Evolutionary conservation across 2,797 vertebrate genomes (phyloP).

Genomic region (Sebastes variabilis): DNA sequence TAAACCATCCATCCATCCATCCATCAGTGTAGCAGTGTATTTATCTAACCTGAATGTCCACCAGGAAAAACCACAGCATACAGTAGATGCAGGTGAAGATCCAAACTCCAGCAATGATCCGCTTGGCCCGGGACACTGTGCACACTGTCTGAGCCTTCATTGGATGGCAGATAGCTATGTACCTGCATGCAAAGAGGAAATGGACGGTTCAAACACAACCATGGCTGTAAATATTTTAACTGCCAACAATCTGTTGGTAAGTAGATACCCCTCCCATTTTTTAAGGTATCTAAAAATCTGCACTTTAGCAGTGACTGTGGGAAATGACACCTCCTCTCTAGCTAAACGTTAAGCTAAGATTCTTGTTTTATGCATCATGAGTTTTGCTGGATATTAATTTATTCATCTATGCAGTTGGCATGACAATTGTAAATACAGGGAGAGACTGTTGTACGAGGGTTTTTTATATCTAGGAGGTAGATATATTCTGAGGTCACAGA

Average conservation of each 20-base stretch:
- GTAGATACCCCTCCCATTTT: not conserved
- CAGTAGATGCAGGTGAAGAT: slow-evolving; percentile 84
- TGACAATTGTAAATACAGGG: not conserved
- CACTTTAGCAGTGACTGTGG: not conserved
- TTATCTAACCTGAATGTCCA: slow-evolving; percentile 81
- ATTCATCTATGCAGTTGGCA: not conserved
- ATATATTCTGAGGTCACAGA: not conserved
- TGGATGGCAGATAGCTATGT: slow-evolving; percentile 87
- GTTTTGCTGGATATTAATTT: not conserved
- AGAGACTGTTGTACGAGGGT: not conserved
- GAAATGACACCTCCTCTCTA: not conserved
- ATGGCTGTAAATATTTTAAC: not conserved
- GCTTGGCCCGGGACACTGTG: slow-evolving; percentile 84
- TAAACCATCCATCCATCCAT: not conserved
- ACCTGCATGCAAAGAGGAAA: slow-evolving; percentile 64
- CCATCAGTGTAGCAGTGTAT: not conserved
- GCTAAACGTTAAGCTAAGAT: too few species aligned
- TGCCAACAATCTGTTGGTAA: not conserved
- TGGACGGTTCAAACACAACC: not conserved
- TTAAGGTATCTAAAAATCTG: not conserved
- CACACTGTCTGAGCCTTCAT: slow-evolving; percentile 85
- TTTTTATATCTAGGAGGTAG: too few species aligned
- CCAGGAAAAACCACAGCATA: slow-evolving; percentile 88
- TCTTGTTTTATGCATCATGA: not conserved
- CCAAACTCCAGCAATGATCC: slow-evolving; percentile 83